These are phyloP conservation scores for Aporophyla nigra DNA, from an alignment of 2,888 invertebrate species.

Conservation along the genomic window DNA sequence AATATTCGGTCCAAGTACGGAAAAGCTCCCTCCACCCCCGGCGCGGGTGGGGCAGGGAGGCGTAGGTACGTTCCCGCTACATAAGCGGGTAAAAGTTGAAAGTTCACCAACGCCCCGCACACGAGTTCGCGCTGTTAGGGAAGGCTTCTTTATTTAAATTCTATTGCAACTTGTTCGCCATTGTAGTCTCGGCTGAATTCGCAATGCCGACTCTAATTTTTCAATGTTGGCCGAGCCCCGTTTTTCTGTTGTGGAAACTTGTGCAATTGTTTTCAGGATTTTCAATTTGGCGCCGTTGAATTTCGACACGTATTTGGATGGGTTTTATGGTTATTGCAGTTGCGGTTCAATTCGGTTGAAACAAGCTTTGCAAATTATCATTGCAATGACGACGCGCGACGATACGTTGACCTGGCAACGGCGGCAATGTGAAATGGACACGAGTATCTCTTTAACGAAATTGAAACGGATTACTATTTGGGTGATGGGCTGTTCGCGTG, in stretches of 20 bases:
- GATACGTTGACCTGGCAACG: constrained; percentile 70
- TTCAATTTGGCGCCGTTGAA: constrained; percentile 76
- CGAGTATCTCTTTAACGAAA: constrained; percentile 78
- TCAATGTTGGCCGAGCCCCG: constrained; percentile 78
- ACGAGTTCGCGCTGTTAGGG: constrained; percentile 85
- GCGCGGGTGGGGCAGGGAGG: constrained; percentile 68
- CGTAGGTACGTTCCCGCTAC: constrained; percentile 76
- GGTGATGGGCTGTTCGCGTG: constrained; percentile 84
- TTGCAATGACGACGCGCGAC: constrained; percentile 75
- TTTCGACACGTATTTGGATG: constrained; percentile 74
- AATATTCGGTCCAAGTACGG: constrained; percentile 90
- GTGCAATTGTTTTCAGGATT: constrained; percentile 78
- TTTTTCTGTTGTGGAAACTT: constrained; percentile 75
- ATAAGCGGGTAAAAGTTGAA: constrained; percentile 89
- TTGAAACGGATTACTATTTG: constrained; percentile 81
- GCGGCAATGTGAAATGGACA: constrained; percentile 74
- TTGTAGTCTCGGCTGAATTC: constrained; percentile 87
- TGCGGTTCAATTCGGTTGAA: constrained; percentile 80
- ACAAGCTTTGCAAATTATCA: constrained; percentile 79
- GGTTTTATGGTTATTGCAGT: constrained; percentile 79
- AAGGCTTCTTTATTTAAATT: constrained; percentile 90
- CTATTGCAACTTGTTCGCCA: constrained; percentile 90
- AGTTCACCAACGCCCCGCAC: constrained; percentile 89
- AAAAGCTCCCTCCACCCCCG: constrained; percentile 75
- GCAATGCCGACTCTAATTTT: constrained; percentile 84